A percentile compares a stretch with the other conserved stretches of the same genome.
Conservation (phyloP, 2,888 invertebrate species). For the Ferrisia virgata region DNA sequence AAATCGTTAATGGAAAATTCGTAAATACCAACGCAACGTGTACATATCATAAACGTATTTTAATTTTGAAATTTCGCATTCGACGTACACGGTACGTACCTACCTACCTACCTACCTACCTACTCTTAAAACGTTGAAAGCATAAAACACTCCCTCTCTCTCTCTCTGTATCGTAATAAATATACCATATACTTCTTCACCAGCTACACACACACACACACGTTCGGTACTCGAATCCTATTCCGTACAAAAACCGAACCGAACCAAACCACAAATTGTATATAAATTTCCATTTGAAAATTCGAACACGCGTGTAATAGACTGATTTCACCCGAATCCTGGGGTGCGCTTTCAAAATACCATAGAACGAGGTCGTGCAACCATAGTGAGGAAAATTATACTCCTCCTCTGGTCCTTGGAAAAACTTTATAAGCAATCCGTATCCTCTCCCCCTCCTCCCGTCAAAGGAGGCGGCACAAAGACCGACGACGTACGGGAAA, state of each 20-base stretch:
- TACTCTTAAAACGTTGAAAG: too few species aligned
- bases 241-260: not conserved
- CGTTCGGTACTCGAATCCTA: not conserved
- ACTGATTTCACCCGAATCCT: not conserved
- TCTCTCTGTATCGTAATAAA: not conserved
- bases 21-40: not conserved
- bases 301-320: not conserved
- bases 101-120: not conserved
- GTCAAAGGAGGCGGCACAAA: too few species aligned
- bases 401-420: not conserved
- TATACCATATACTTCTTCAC: too few species aligned
- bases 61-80: not conserved
- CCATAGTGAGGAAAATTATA: not conserved
- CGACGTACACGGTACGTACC: not conserved
- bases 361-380: not conserved
- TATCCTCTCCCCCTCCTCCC: too few species aligned
- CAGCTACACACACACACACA: not conserved
- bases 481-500: too few species aligned
- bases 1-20: not conserved
- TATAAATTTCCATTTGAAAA: slow-evolving; percentile 7
- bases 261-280: not conserved
- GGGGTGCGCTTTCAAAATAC: not conserved
- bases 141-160: not conserved
- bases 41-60: not conserved
- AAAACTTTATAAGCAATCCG: not conserved